Conservation (phyloP, 92 coral and sea anemone species). For the Galaxea fascicularis region DNA sequence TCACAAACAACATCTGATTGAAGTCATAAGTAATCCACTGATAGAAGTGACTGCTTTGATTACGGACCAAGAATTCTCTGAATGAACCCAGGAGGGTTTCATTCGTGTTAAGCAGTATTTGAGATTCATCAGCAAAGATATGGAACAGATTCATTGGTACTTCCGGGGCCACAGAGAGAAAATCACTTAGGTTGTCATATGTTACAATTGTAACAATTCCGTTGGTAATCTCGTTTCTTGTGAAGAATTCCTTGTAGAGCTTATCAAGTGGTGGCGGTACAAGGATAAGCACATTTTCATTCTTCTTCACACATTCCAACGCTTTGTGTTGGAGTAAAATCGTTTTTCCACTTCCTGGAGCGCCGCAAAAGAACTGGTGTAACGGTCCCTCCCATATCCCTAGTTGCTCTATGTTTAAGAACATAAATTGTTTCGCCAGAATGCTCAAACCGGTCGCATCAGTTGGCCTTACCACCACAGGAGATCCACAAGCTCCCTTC, state of each 20-base stretch:
- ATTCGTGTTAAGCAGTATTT: conserved; percentile 28
- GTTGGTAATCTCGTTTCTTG: conserved; percentile 25
- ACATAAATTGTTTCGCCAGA: conserved; percentile 55
- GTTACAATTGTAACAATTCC: conserved; percentile 21
- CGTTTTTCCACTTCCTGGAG: conserved; percentile 60
- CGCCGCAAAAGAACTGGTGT: conserved; percentile 53
- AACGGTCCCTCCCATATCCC: conserved; percentile 37
- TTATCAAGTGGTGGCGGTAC: conserved; percentile 59
- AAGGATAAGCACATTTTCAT: conserved; percentile 28
- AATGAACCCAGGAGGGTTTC: neutral
- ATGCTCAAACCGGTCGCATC: conserved; percentile 29
- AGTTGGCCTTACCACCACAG: conserved; percentile 34
- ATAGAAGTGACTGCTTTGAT: neutral
- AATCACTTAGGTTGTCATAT: conserved; percentile 3
- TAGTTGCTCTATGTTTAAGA: conserved; percentile 46
- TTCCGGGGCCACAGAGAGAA: conserved; percentile 7
- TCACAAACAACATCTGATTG: conserved; percentile 20
- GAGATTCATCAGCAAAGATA: conserved; percentile 53
- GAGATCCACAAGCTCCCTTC: conserved; percentile 19
- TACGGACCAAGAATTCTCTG: conserved; percentile 10
- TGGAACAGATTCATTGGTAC: conserved; percentile 15
- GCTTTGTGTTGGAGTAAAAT: conserved; percentile 56
- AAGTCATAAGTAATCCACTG: conserved; percentile 31
- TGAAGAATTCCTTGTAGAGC: conserved; percentile 53
- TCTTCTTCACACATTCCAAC: conserved; percentile 48